Evolutionary conservation across 2,113 vertebrate genomes (phyloP).

Genomic region (Chlorodrepanis virens): DNA sequence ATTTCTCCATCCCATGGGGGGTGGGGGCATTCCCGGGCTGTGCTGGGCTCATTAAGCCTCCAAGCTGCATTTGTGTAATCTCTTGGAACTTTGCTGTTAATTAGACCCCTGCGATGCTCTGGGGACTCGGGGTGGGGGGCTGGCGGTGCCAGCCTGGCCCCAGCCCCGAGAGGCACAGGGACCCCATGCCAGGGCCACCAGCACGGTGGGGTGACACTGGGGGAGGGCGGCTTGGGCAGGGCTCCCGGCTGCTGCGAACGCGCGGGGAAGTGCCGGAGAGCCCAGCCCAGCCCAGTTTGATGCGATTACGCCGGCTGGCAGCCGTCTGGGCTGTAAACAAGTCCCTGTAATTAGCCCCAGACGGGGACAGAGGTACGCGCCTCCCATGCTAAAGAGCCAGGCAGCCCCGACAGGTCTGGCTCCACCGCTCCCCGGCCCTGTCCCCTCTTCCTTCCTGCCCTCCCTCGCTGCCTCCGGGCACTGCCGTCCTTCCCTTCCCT

Average conservation of each 20-base stretch:
- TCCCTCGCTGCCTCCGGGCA: background rate
- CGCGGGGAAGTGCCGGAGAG: background rate
- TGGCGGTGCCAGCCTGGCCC: background rate
- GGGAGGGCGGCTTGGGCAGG: background rate
- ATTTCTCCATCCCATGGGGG: background rate
- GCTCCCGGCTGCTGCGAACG: background rate
- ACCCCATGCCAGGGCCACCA: background rate
- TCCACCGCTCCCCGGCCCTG: background rate
- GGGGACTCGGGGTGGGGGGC: background rate
- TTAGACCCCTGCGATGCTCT: background rate
- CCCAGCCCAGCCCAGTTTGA: background rate
- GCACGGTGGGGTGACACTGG: background rate
- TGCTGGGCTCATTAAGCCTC: background rate
- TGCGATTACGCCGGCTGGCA: conserved; percentile 16
- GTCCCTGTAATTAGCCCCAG: conserved; percentile 62
- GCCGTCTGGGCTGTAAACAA: conserved; percentile 39
- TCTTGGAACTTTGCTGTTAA: background rate
- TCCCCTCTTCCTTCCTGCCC: conserved; percentile 16
- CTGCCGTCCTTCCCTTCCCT: background rate
- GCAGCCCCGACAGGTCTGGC: conserved; percentile 34
- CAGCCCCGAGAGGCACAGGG: background rate
- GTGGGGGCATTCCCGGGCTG: background rate
- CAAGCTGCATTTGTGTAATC: background rate
- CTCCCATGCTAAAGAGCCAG: conserved; percentile 41
- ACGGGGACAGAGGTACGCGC: conserved; percentile 21